phyloP scores from a whole-genome alignment of 2,797 vertebrate species.

The Gymnothorax reevesii region DNA sequence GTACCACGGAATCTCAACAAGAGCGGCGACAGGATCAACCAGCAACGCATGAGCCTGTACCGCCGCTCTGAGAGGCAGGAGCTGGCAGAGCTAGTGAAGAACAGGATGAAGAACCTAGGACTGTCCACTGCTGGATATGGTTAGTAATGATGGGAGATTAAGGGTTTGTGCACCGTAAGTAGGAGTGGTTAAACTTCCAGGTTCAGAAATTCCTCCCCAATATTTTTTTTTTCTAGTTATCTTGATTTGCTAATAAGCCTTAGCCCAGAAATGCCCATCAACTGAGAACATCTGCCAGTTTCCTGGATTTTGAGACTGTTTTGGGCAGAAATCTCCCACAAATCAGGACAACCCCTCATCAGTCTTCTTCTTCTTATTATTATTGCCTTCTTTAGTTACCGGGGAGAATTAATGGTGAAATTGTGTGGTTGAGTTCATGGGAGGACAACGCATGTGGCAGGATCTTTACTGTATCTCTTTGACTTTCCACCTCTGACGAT shows the following conservation, averaged over 20 bases:
- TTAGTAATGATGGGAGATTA: conserved; percentile 43
- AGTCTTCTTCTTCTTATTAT: no score
- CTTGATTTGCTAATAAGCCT: no score
- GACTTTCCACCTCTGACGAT: background rate
- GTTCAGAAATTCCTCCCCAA: no score
- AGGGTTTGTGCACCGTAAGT: conserved; percentile 31
- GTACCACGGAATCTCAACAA: conserved; percentile 69
- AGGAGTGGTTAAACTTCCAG: background rate
- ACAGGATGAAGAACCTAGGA: conserved; percentile 81
- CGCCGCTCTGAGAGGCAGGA: conserved; percentile 79
- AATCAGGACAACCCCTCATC: no score
- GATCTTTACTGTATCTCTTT: no score
- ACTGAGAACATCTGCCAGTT: no score
- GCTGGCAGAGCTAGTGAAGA: conserved; percentile 79
- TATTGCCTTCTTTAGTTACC: no score
- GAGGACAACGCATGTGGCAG: no score
- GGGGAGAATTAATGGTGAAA: background rate
- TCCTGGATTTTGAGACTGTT: no score
- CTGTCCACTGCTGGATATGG: conserved; percentile 76
- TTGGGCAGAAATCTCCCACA: no score
- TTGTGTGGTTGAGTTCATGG: background rate
- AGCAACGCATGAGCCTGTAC: conserved; percentile 73
- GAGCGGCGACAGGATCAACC: conserved; percentile 71
- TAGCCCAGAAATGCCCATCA: no score
- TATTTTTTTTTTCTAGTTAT: no score